A percentile compares a stretch with the other conserved stretches of the same genome.
These are phyloP conservation scores for Drosophila malerkotliana DNA, from an alignment of 1,140 invertebrate species.

Conservation along the genomic window DNA sequence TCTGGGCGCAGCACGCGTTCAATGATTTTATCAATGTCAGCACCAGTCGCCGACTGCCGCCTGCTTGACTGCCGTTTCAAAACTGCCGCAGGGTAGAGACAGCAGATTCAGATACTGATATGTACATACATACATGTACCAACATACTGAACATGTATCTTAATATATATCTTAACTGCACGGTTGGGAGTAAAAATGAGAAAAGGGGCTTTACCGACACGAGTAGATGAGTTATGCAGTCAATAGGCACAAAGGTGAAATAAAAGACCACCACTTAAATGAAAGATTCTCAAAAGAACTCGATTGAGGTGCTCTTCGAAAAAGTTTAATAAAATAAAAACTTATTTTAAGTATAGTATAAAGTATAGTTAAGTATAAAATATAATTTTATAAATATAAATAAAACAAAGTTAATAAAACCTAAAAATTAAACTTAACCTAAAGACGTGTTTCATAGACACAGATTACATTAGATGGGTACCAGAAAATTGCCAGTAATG, in stretches of 20 bases:
- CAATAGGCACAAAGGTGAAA: conserved; percentile 37
- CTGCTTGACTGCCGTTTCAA: conserved; percentile 39
- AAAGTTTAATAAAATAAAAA: not conserved
- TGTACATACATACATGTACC: not conserved
- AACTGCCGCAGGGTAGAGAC: conserved; percentile 55
- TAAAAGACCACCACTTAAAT: not conserved
- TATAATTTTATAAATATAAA: no score
- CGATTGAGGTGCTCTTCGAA: not conserved
- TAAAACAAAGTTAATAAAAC: no score
- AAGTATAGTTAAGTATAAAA: no score
- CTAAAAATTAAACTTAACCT: no score
- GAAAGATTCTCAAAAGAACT: not conserved
- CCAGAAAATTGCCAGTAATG: no score
- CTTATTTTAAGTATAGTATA: no score
- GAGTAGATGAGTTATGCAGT: conserved; percentile 38
- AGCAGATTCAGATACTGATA: conserved; percentile 51
- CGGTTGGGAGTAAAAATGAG: conserved; percentile 25
- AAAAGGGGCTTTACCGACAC: conserved; percentile 29
- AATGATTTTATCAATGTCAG: conserved; percentile 80
- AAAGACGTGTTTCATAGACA: no score
- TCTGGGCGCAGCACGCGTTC: conserved; percentile 63
- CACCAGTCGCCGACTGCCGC: conserved; percentile 45
- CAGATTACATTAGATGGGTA: no score
- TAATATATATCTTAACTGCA: conserved; percentile 3
- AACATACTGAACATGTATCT: not conserved